Evolutionary conservation across 2,888 invertebrate genomes (phyloP), one percentile per base, ranked within the genome.

Genomic region (Gari tellinella): DNA sequence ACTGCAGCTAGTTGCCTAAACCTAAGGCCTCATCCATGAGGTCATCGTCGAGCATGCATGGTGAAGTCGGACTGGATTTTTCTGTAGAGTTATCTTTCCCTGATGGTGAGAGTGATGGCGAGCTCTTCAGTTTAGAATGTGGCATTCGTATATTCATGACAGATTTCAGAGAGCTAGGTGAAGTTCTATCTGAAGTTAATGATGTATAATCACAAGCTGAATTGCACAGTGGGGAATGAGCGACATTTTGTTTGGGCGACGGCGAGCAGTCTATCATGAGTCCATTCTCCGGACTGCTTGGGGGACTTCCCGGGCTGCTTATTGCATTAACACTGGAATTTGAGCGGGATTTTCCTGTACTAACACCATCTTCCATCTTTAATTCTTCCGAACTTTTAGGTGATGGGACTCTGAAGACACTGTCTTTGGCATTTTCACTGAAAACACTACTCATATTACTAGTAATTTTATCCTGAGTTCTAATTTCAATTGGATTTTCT

Each of bases 11-110:
- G 49, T 58, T 58, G 53, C 72, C 61, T 21, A 75, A 46, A 25
- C 69, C 69, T 55, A 97, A 93, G 7, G 96, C 96, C 90, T 96
- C 96, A 91, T 97, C 96, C 96, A 96, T 96, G 21, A 97, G 94
- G 88, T 97, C 97, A 91, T 97, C 97, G 89, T 97, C 97, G 51
- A 96, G 96, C 84, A 96, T 95, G 86, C 95, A 95, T 19, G 87
- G 87, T 4, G 87, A 87, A 31, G 66, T 70, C 19, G 82, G 65
- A 25, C 66, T 62, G 14, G 67, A 62, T 48, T 65, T 58, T 17
- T 70, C 67, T 40, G 60, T 75, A n/a, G 80, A 66, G 38, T 72
- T 66, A 21, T 81, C 73, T 40, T 73, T 65, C 15, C 56, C 64
- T 17, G 60, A 45, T n/a, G 75, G 69, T 10, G 77, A 72, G 40